A percentile compares a stretch with the other conserved stretches of the same genome.
Evolutionary conservation across 1,140 invertebrate species (phyloP).

Genomic region (Lepidurus couesii): DNA sequence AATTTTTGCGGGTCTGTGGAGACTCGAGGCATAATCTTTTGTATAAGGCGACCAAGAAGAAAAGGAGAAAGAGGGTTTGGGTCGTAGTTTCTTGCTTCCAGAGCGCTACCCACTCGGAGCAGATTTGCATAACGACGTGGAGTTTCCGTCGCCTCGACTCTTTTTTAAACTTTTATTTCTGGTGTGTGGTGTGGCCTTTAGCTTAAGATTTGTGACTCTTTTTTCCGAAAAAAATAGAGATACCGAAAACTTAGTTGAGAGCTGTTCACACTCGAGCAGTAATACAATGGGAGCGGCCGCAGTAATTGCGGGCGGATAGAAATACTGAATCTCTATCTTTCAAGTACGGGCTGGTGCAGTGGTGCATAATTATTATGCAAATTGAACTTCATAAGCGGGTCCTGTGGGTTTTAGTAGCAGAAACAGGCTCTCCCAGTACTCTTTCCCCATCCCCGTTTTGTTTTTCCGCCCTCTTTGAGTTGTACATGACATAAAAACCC

Average conservation of each 20-base stretch:
- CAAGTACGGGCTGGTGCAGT: not conserved
- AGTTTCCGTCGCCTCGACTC: not conserved
- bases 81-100: not conserved
- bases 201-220: not conserved
- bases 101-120: not conserved
- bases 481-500: not conserved
- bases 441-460: not conserved
- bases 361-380: constrained; percentile 9
- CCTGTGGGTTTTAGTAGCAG: not conserved
- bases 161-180: too few species aligned
- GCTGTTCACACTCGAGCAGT: not conserved
- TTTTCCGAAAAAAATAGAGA: not conserved
- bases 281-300: not conserved
- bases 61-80: not conserved
- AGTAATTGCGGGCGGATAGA: not conserved
- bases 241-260: not conserved
- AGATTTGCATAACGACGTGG: constrained; percentile 8
- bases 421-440: not conserved
- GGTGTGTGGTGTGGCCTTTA: too few species aligned
- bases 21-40: too few species aligned
- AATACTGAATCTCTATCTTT: not conserved
- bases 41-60: not conserved
- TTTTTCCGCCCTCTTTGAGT: not conserved
- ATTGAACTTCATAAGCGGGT: constrained; percentile 13
- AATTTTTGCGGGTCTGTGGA: too few species aligned